phyloP scores from a whole-genome alignment of 1,140 invertebrate genomes.

The Lysiphlebus fabarum region DNA sequence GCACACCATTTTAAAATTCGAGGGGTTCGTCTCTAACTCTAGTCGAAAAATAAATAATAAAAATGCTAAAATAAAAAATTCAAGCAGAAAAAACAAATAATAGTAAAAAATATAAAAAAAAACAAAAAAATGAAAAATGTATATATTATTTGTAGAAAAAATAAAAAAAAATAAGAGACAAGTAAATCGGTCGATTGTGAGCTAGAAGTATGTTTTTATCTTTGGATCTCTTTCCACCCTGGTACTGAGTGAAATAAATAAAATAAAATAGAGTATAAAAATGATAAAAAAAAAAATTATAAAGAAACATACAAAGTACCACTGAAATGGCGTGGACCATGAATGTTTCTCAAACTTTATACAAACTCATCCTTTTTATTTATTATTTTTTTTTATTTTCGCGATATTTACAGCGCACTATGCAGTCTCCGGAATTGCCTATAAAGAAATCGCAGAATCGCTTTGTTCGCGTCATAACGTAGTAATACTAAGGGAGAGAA shows the following conservation, averaged over 20 bases:
- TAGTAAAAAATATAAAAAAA: no score
- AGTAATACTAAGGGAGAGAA: constrained; percentile 41
- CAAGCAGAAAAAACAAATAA: neutral
- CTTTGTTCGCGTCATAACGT: constrained; percentile 55
- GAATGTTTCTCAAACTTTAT: neutral
- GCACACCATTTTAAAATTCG: constrained; percentile 5
- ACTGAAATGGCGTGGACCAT: neutral
- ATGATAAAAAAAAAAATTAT: constrained; percentile 14
- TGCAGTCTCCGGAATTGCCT: constrained; percentile 52
- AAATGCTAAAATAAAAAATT: constrained; percentile 3
- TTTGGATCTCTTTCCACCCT: neutral
- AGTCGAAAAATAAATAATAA: constrained; percentile 8
- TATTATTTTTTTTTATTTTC: constrained; percentile 15
- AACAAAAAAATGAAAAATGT: constrained; percentile 1
- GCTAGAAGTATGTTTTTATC: neutral
- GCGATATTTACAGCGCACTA: constrained; percentile 49
- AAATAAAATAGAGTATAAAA: constrained; percentile 19
- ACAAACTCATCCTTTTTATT: neutral
- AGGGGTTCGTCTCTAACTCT: neutral
- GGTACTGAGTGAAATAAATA: neutral
- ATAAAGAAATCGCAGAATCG: constrained; percentile 54
- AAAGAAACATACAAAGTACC: constrained; percentile 5
- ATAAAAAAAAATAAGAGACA: constrained; percentile 4
- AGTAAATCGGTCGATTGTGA: constrained; percentile 18
- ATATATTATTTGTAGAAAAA: neutral